Conservation (phyloP, 2,113 vertebrate genomes). For the Crotalus viridis region DNA sequence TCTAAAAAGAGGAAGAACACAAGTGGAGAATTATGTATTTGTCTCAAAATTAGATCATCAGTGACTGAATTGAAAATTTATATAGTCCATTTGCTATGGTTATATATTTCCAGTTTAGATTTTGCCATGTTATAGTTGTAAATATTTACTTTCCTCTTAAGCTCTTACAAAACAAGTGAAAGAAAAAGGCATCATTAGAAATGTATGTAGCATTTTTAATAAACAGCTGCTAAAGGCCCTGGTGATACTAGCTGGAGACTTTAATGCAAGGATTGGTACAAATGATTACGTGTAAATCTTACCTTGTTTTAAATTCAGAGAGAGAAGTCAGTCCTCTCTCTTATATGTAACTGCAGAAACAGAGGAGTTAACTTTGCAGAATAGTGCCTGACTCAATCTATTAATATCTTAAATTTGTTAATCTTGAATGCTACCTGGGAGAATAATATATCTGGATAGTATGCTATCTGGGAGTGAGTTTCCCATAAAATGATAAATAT, state of each 20-base stretch:
- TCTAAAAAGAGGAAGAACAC: background rate
- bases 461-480: background rate
- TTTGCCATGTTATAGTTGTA: background rate
- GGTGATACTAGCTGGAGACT: background rate
- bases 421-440: background rate
- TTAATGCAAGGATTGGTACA: background rate
- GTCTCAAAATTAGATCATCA: background rate
- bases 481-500: background rate
- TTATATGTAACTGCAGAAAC: background rate
- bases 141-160: background rate
- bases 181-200: background rate
- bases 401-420: background rate
- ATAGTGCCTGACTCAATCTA: background rate
- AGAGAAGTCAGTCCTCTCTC: background rate
- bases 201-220: background rate
- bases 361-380: background rate
- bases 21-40: background rate
- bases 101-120: background rate
- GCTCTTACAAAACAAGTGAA: background rate
- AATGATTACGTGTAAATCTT: background rate
- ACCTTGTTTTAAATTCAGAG: background rate
- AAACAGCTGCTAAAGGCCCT: background rate
- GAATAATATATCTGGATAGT: background rate
- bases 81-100: background rate
- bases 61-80: background rate